Conservation (phyloP, 2,797 vertebrate genomes). For the Spinibarbus caldwelli region DNA sequence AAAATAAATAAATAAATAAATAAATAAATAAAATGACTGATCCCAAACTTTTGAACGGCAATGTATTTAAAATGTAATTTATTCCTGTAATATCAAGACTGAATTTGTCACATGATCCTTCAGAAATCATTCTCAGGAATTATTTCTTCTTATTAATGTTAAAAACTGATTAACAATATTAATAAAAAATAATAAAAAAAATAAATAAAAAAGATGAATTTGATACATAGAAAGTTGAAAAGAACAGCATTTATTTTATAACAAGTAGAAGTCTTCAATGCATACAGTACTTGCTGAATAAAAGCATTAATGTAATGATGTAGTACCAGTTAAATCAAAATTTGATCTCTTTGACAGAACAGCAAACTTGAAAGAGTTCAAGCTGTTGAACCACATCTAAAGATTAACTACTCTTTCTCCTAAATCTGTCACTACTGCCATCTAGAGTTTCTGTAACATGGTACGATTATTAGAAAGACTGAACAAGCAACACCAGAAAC, state of each 20-base stretch:
- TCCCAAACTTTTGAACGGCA: too few species aligned
- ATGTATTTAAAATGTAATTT: background rate
- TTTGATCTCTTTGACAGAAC: background rate
- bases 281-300: background rate
- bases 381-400: background rate
- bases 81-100: too few species aligned
- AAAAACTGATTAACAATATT: too few species aligned
- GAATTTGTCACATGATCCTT: background rate
- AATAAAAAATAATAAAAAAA: too few species aligned
- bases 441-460: constrained; percentile 5
- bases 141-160: background rate
- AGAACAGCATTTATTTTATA: background rate
- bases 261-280: background rate
- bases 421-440: background rate
- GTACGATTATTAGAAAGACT: too few species aligned
- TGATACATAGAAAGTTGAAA: background rate
- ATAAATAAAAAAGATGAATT: too few species aligned
- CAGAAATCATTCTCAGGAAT: background rate
- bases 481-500: too few species aligned
- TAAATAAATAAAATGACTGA: too few species aligned
- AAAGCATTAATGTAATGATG: background rate
- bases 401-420: background rate
- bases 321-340: background rate
- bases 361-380: background rate
- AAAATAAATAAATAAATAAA: too few species aligned